Base-by-base conservation (phyloP, 2,797 vertebrate genomes). In the Thaleichthys pacificus region DNA sequence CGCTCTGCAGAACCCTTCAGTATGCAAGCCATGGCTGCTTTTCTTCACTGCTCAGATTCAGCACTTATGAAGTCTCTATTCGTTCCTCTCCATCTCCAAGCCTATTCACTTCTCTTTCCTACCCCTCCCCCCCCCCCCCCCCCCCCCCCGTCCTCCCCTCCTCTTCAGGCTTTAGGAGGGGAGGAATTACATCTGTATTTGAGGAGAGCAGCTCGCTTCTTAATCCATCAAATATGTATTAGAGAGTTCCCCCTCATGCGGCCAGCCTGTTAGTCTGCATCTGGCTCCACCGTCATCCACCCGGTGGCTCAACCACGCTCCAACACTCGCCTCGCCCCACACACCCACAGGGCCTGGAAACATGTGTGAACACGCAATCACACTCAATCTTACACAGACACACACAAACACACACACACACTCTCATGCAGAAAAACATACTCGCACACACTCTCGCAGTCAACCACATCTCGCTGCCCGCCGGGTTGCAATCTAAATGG, bases 201-300 rank as follows among this genome's bases (percentile, higher is more conserved):
- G 69, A 58, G 66, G 65, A 63, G 35, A 73, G 68, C 49, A 72
- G 72, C 77, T 84, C 69, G 71, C 32, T 61, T 77, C 71, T 78
- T 75, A 79, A 79, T 77, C 74, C 71, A 76, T 78, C 9, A 81
- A 78, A 81, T 78, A 73, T 81, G 76, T 72, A 71, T 83, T 77
- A 69, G 68, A 64, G 74, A 78, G 30, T 79, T 72, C 22, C 71
- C 61, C 75, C 70, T 47, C 60, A 64, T 71, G 71, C 66, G 22
- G 73, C 70, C 75, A 35, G 66, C 64, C 54, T 58, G 32, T 11
- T 12, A 42, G 6, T 21, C 7, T 12, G 30, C 17, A 19, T 28
- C 15, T 24, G n/a, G 61, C 11, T 7, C 14, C 28, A 7, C 61
- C 26, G 61, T 5, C 14, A 17, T 6, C 61, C 28, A 17, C 19